Conservation (phyloP, 2,113 vertebrate genomes). For the Poeciliopsis turrubarensis region DNA sequence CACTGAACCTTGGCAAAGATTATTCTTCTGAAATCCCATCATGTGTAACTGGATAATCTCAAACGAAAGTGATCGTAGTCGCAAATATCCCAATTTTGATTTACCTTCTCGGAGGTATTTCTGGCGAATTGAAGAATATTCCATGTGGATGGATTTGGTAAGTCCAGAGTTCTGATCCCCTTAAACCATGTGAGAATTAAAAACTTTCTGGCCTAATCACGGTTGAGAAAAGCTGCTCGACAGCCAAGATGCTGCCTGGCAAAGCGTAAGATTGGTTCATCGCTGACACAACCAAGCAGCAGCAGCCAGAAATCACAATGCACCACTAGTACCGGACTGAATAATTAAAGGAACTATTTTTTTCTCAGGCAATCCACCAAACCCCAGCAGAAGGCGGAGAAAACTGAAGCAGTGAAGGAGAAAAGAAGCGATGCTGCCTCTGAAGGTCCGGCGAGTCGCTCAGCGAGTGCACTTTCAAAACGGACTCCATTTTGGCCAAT, state of each 20-base stretch:
- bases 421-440: no score
- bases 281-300: conserved; percentile 21
- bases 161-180: neutral
- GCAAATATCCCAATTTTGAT: conserved; percentile 18
- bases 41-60: no score
- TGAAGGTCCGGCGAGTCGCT: no score
- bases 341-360: neutral
- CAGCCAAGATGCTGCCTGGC: conserved; percentile 23
- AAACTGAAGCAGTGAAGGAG: no score
- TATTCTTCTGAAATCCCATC: no score
- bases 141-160: neutral
- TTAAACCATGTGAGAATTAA: conserved; percentile 14
- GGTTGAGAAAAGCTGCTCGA: conserved; percentile 18
- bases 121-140: neutral
- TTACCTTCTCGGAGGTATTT: conserved; percentile 4
- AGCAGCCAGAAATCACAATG: neutral
- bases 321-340: neutral
- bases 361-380: neutral
- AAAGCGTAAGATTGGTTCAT: conserved; percentile 33
- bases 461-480: no score
- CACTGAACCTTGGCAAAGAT: conserved; percentile 37
- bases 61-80: conserved; percentile 6
- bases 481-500: no score
- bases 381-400: neutral
- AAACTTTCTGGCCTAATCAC: conserved; percentile 1